Conservation (phyloP, 2,113 vertebrate genomes). For the Sprattus sprattus region DNA sequence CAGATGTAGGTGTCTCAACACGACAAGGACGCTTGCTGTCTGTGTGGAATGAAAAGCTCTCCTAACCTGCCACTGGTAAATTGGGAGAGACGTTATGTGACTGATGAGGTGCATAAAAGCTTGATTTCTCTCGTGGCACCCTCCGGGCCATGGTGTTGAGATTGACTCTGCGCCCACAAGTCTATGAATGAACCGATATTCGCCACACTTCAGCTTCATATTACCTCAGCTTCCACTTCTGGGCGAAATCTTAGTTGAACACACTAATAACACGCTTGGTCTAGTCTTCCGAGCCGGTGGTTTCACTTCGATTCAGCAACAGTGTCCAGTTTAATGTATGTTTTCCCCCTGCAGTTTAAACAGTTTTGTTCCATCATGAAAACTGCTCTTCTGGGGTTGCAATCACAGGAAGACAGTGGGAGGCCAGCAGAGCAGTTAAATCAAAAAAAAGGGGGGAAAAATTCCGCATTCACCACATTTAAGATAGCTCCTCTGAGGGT, state of each 20-base stretch:
- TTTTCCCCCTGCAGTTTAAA: slow-evolving; percentile 40
- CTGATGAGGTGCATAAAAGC: background rate
- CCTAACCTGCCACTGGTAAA: background rate
- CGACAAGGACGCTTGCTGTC: background rate
- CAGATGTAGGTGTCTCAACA: background rate
- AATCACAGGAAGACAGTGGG: slow-evolving; percentile 34
- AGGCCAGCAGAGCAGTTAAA: slow-evolving; percentile 23
- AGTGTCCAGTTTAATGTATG: slow-evolving; percentile 23
- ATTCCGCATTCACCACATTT: slow-evolving; percentile 24
- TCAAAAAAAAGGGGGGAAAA: background rate
- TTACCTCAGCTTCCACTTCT: background rate
- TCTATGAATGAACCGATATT: slow-evolving; percentile 3
- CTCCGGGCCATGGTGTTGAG: background rate
- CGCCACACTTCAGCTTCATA: background rate
- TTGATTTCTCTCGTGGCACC: background rate
- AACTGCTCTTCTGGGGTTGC: slow-evolving; percentile 31
- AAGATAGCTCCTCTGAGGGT: slow-evolving; percentile 39
- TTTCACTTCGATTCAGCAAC: slow-evolving; percentile 19
- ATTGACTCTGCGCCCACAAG: background rate
- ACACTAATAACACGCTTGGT: background rate
- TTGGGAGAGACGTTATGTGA: background rate
- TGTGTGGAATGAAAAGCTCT: background rate
- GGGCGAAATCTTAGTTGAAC: background rate
- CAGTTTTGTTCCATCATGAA: slow-evolving; percentile 31
- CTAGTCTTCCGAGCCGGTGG: background rate